These are phyloP conservation scores for Phymatocera aterrima DNA, from an alignment of 2,888 invertebrate genomes.

Conservation along the genomic window DNA sequence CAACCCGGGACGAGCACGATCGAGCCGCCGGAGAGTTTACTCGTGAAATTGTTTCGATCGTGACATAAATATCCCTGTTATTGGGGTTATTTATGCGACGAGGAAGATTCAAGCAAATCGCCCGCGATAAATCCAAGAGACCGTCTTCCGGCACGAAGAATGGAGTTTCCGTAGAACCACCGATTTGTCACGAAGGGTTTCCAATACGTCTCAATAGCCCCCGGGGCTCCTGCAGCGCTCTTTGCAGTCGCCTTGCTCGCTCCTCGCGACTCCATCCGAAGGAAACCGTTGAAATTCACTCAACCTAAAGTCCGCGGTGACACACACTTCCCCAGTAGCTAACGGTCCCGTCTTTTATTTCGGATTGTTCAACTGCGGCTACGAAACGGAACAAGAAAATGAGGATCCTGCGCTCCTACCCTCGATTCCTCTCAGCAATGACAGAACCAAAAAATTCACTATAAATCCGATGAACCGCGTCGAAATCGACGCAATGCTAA, in stretches of 20 bases:
- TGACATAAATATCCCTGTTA: slow-evolving; percentile 67
- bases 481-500: neutral
- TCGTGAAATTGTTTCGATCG: slow-evolving; percentile 49
- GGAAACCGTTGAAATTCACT: slow-evolving; percentile 38
- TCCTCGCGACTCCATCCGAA: neutral
- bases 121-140: slow-evolving; percentile 68
- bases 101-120: slow-evolving; percentile 62
- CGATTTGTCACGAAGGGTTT: slow-evolving; percentile 74
- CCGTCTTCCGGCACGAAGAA: slow-evolving; percentile 64
- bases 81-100: slow-evolving; percentile 68
- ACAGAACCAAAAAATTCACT: neutral
- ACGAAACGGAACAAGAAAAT: neutral
- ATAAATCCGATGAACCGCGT: neutral
- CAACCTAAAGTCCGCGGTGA: slow-evolving; percentile 36
- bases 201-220: slow-evolving; percentile 71
- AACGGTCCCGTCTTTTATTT: neutral
- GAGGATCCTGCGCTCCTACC: neutral
- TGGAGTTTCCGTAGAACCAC: slow-evolving; percentile 70
- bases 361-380: slow-evolving; percentile 8
- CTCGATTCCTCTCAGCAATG: too few relatives aligned
- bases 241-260: slow-evolving; percentile 16
- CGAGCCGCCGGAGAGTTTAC: too few relatives aligned
- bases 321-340: slow-evolving; percentile 1
- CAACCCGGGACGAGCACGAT: too few relatives aligned
- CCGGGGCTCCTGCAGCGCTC: slow-evolving; percentile 50